Evolutionary conservation across 2,888 invertebrate species (phyloP).

Genomic region (Netelia fuscicornis): DNA sequence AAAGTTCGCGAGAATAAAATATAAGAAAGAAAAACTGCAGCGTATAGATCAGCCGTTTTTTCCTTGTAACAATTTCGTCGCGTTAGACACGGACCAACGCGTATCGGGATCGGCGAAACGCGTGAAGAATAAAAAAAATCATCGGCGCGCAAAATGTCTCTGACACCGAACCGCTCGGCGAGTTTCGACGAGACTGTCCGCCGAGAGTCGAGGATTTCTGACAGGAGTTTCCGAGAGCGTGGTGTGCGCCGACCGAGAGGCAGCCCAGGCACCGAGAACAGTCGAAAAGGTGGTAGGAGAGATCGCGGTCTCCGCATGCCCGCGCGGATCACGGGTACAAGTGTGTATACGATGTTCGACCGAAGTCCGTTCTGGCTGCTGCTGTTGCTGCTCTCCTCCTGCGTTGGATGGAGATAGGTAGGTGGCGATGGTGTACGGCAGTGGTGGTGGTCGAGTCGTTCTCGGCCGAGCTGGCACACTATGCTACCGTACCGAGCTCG

Average conservation of each 20-base stretch:
- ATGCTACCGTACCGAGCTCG: not conserved
- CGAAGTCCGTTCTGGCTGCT: slow-evolving; percentile 47
- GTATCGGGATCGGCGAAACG: too few species aligned
- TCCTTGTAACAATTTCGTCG: too few species aligned
- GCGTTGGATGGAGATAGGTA: slow-evolving; percentile 58
- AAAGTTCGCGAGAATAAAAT: too few species aligned
- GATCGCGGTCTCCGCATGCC: slow-evolving; percentile 48
- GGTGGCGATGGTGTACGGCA: slow-evolving; percentile 27
- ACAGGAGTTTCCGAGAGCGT: slow-evolving; percentile 67
- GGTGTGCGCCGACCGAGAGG: slow-evolving; percentile 34
- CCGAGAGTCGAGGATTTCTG: slow-evolving; percentile 65
- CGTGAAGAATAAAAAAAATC: too few species aligned
- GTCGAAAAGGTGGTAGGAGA: slow-evolving; percentile 33
- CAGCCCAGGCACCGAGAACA: not conserved
- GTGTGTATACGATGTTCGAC: slow-evolving; percentile 45
- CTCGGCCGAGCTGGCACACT: slow-evolving; percentile 32
- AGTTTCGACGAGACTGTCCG: slow-evolving; percentile 65
- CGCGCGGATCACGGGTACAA: slow-evolving; percentile 33
- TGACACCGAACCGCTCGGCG: slow-evolving; percentile 47
- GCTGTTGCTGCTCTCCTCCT: slow-evolving; percentile 43
- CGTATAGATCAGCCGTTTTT: too few species aligned
- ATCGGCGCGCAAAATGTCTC: not conserved
- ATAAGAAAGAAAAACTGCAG: too few species aligned
- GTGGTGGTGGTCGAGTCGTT: slow-evolving; percentile 36
- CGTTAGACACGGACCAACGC: not conserved